These are phyloP conservation scores for Alces alces DNA, from an alignment of 2,113 vertebrate genomes.

Conservation along the genomic window DNA sequence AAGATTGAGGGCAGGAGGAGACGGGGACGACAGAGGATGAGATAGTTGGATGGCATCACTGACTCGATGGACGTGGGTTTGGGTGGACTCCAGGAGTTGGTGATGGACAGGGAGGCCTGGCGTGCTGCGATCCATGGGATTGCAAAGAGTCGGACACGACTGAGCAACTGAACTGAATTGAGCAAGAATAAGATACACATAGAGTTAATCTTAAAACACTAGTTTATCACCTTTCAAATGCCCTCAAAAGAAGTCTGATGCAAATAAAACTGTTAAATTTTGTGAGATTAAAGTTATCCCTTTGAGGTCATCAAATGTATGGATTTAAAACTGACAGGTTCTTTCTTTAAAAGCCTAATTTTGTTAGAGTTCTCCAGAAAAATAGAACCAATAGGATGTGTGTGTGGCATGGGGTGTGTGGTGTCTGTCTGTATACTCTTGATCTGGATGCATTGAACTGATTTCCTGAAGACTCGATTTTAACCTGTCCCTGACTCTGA, in stretches of 20 bases:
- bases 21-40: too few species aligned
- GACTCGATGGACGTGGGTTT: too few species aligned
- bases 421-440: not conserved
- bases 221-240: not conserved
- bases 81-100: too few species aligned
- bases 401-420: too few species aligned
- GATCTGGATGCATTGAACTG: not conserved
- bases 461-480: not conserved
- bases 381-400: not conserved
- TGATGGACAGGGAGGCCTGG: too few species aligned
- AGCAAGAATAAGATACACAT: not conserved
- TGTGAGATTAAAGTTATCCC: not conserved
- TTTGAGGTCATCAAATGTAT: not conserved
- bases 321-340: not conserved
- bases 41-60: too few species aligned
- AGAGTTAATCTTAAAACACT: not conserved
- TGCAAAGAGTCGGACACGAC: too few species aligned
- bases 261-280: not conserved
- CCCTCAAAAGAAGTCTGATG: not conserved
- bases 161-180: too few species aligned
- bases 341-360: not conserved
- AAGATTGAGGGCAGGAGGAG: too few species aligned
- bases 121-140: too few species aligned
- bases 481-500: not conserved
- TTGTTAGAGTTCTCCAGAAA: not conserved